Base-by-base conservation (phyloP, 2,888 invertebrate species). In the Phengaris arion region DNA sequence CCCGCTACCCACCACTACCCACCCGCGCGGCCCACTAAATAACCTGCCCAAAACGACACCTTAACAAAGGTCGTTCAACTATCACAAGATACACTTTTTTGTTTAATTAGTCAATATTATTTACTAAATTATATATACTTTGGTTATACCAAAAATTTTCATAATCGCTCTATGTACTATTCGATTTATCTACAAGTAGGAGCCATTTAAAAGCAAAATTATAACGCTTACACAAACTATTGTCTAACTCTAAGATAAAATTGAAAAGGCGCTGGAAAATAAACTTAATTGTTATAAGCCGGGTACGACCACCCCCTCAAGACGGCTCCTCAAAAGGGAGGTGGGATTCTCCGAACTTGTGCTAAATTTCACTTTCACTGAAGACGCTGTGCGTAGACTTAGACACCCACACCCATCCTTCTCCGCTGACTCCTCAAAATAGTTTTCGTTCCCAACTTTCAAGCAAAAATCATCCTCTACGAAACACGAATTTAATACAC, bases 291-390 rank as follows among this genome's bases (percentile, higher is more conserved):
- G 93, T 93, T 91, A 87, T 90, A 93, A 92, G 92, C 90, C 90
- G 88, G 87, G 89, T 86, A 89, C 85, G 86, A 87, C 85, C 90
- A 81, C 90, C 90, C 87, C 22, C 84, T 78, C 77, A 81, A 82
- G 85, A 80, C 82, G 83, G 82, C 82, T 85, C 83, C 82, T 84
- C 82, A 81, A 82, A 69, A 83, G 82, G 85, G 84, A 86, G 85
- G 81, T 81, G 83, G 85, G 87, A 84, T 93, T 89, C 92, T 89
- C 90, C 91, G 87, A 93, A 93, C 90, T 93, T 92, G 93, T 88
- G 90, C 92, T 91, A 92, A 93, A 93, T 93, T 93, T 93, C 93
- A 93, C 93, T 93, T 93, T 93, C 93, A 90, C 89, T 86, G 87
- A 93, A 92, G 93, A 93, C 90, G 90, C 81, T 89, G 88, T 92